Conservation (phyloP, 2,888 invertebrate genomes). For the Cepaea hortensis region DNA sequence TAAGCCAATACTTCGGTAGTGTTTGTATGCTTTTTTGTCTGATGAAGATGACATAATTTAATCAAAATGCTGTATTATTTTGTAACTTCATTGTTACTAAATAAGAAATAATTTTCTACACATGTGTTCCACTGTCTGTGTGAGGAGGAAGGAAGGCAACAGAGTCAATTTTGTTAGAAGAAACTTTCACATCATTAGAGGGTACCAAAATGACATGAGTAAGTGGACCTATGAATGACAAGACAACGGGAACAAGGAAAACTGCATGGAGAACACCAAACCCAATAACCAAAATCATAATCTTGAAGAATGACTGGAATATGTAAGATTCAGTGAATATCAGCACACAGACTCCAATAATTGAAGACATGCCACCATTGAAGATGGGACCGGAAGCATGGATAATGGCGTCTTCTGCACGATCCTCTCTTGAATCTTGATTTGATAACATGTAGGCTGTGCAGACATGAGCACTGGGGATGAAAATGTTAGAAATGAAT, state of each 20-base stretch:
- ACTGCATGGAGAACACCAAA: no score
- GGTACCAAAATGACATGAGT: neutral
- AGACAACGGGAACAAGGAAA: constrained; percentile 58
- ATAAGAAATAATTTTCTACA: no score
- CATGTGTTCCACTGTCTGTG: no score
- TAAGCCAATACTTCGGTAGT: no score
- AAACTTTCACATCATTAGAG: neutral
- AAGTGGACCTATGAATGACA: constrained; percentile 55
- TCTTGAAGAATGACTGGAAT: no score
- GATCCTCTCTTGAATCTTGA: constrained; percentile 46
- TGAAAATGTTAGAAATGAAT: neutral
- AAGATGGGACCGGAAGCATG: constrained; percentile 61
- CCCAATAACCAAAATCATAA: no score
- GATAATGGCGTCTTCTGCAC: constrained; percentile 29
- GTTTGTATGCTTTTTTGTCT: no score
- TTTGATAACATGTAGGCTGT: constrained; percentile 59
- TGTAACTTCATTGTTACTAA: no score
- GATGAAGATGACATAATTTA: no score
- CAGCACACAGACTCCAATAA: constrained; percentile 60
- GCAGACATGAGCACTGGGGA: constrained; percentile 59
- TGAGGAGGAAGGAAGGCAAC: no score
- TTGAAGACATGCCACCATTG: constrained; percentile 62
- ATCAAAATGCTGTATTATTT: no score
- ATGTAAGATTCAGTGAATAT: constrained; percentile 31
- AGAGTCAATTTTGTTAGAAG: no score